phyloP scores from a whole-genome alignment of 1,140 invertebrate species.

The Acromyrmex echinatior region DNA sequence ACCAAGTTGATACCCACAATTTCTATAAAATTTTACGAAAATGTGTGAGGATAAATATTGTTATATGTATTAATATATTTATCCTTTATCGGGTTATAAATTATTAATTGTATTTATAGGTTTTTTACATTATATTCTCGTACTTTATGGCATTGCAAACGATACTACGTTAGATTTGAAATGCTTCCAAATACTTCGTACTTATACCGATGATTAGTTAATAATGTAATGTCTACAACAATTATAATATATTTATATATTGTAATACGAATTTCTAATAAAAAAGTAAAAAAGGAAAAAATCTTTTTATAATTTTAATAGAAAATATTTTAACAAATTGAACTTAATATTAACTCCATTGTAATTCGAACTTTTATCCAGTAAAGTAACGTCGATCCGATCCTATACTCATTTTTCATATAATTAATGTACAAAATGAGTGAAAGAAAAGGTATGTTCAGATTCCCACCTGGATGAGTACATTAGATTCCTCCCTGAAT shows the following conservation, averaged over 20 bases:
- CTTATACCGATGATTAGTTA: neutral
- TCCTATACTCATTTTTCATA: too few species aligned
- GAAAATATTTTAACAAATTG: neutral
- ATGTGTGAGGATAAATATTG: slow-evolving; percentile 29
- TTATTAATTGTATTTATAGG: slow-evolving; percentile 16
- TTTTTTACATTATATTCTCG: slow-evolving; percentile 27
- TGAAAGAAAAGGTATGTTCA: too few species aligned
- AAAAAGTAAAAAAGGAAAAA: neutral
- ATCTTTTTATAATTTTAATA: neutral
- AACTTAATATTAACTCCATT: too few species aligned
- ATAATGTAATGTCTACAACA: neutral
- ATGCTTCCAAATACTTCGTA: neutral
- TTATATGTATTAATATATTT: neutral
- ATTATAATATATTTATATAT: neutral
- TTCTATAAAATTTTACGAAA: slow-evolving; percentile 66
- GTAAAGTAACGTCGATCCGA: too few species aligned
- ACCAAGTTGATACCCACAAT: slow-evolving; percentile 53
- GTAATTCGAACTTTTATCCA: too few species aligned
- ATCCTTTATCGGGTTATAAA: neutral
- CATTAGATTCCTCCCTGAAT: too few species aligned
- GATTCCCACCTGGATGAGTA: too few species aligned
- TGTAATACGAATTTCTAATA: too few species aligned
- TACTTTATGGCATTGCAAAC: slow-evolving; percentile 17
- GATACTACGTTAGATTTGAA: slow-evolving; percentile 3
- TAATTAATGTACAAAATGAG: too few species aligned